phyloP scores from a whole-genome alignment of 2,888 invertebrate species.

The Tachystola acroxantha region DNA sequence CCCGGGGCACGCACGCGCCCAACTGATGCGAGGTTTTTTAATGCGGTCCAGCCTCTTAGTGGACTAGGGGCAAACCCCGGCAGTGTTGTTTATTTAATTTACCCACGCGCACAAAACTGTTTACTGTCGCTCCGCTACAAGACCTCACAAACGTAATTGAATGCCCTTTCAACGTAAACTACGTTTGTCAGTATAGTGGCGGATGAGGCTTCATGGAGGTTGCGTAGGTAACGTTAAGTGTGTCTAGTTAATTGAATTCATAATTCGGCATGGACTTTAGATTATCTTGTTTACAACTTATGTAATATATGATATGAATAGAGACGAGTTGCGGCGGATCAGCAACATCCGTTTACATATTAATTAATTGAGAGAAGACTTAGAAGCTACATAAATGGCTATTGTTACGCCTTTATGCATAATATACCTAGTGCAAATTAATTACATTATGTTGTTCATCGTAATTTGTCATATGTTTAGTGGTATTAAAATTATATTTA shows the following conservation, averaged over 20 bases:
- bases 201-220: too few species aligned
- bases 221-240: neutral
- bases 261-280: constrained; percentile 27
- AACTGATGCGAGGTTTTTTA: constrained; percentile 22
- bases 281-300: neutral
- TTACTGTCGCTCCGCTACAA: constrained; percentile 22
- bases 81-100: constrained; percentile 42
- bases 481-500: too few species aligned
- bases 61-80: constrained; percentile 3
- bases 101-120: constrained; percentile 26
- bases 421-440: too few species aligned
- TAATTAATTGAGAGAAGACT: constrained; percentile 19
- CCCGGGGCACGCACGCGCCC: constrained; percentile 36
- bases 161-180: constrained; percentile 25
- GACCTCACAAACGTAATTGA: constrained; percentile 22
- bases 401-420: too few species aligned
- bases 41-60: constrained; percentile 9
- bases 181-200: constrained; percentile 13
- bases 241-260: constrained; percentile 32
- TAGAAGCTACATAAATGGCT: too few species aligned
- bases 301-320: constrained; percentile 13
- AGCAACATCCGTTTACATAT: constrained; percentile 23
- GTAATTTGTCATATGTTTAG: too few species aligned
- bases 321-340: constrained; percentile 27
- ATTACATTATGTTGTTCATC: too few species aligned